Evolutionary conservation across 2,113 vertebrate genomes (phyloP).

Genomic region (Anhinga anhinga): DNA sequence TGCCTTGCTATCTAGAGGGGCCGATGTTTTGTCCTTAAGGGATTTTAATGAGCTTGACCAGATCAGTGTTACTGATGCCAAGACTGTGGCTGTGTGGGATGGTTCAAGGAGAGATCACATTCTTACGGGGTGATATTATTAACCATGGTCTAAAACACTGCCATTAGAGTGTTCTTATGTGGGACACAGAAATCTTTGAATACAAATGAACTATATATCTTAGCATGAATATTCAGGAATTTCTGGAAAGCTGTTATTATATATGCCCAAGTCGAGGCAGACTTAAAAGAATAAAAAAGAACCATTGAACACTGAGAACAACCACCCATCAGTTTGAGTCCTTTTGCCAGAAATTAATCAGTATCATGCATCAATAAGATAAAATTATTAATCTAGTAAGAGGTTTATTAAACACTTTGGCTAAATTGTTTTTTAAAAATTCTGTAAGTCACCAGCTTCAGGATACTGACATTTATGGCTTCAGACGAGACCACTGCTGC

Average conservation of each 20-base stretch:
- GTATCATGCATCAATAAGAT: neutral
- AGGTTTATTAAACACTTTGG: neutral
- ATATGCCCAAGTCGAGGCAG: neutral
- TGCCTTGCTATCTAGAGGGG: conserved; percentile 6
- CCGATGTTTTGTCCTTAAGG: neutral
- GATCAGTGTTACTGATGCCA: neutral
- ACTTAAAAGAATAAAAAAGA: neutral
- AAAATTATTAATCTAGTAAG: conserved; percentile 14
- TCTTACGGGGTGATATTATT: conserved; percentile 37
- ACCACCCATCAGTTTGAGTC: neutral
- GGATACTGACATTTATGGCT: conserved; percentile 17
- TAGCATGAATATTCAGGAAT: conserved; percentile 50
- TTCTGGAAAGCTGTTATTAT: conserved; percentile 22
- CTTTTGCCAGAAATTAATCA: neutral
- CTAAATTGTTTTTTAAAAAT: neutral
- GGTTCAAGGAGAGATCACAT: conserved; percentile 34
- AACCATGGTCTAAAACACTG: conserved; percentile 6
- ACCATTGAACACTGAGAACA: neutral
- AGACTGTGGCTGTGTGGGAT: neutral
- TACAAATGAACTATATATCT: conserved; percentile 17
- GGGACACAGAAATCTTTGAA: neutral
- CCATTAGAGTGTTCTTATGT: neutral
- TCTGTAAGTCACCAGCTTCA: neutral
- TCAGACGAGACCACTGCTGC: neutral
- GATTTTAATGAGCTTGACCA: conserved; percentile 53